Conservation (phyloP, 1,140 invertebrate genomes). For the Hypsibius dujardini region DNA sequence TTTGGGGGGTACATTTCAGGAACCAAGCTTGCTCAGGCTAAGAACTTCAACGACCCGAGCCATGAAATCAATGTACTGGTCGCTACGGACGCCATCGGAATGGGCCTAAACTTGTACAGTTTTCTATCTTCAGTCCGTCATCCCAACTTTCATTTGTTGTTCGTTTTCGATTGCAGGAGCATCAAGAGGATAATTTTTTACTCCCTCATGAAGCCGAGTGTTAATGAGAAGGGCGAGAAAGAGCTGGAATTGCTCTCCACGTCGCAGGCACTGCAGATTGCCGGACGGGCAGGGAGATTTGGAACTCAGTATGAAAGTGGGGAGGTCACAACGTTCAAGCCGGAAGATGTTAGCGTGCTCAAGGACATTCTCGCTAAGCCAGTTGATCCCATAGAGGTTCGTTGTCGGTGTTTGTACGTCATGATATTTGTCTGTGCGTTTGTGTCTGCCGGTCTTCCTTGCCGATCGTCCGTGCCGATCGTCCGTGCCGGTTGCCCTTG, state of each 20-base stretch:
- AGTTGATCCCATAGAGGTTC: conserved; percentile 48
- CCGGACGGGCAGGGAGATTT: conserved; percentile 77
- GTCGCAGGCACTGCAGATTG: conserved; percentile 87
- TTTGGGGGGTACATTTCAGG: conserved; percentile 64
- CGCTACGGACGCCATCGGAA: conserved; percentile 96
- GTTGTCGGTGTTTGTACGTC: not conserved
- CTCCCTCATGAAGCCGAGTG: conserved; percentile 63
- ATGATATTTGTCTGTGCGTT: too few species aligned
- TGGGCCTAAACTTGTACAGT: conserved; percentile 92
- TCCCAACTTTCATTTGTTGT: not conserved
- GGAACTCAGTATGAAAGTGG: conserved; percentile 72
- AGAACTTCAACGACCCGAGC: conserved; percentile 88
- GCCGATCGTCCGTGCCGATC: too few species aligned
- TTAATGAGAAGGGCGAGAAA: conserved; percentile 80
- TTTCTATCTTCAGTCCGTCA: not conserved
- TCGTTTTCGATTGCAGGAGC: conserved; percentile 44
- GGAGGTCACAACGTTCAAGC: conserved; percentile 70
- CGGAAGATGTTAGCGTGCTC: conserved; percentile 60
- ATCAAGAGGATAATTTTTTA: conserved; percentile 89
- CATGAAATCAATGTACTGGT: conserved; percentile 89
- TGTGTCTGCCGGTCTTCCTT: too few species aligned
- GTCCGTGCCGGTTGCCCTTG: too few species aligned
- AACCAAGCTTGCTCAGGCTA: conserved; percentile 83
- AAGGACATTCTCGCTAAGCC: conserved; percentile 47
- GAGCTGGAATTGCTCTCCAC: conserved; percentile 74